phyloP scores from a whole-genome alignment of 2,888 invertebrate genomes.

The Dynastes hyllus region DNA sequence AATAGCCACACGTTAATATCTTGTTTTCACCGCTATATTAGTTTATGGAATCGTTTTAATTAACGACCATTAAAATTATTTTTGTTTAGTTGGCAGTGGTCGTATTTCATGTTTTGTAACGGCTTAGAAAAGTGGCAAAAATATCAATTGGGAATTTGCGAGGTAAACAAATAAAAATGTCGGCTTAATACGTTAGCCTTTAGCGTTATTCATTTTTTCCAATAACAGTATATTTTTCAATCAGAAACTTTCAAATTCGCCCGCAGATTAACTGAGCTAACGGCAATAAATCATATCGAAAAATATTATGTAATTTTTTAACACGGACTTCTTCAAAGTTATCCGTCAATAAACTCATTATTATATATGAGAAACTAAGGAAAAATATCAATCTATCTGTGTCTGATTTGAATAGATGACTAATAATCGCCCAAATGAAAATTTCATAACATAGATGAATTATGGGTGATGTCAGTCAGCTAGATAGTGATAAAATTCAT shows the following conservation, averaged over 20 bases:
- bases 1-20: neutral
- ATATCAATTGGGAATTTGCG: too few relatives aligned
- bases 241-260: conserved; percentile 1
- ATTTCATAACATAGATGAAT: conserved; percentile 18
- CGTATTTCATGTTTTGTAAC: too few relatives aligned
- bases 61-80: neutral
- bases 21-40: conserved; percentile 5
- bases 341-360: conserved; percentile 31
- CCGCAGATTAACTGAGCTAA: neutral
- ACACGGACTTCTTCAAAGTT: conserved; percentile 17
- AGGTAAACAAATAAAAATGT: conserved; percentile 11
- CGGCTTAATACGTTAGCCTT: neutral
- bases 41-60: neutral
- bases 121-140: neutral
- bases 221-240: conserved; percentile 11
- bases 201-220: neutral
- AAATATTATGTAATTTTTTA: conserved; percentile 7
- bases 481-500: conserved; percentile 7
- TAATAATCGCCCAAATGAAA: conserved; percentile 17
- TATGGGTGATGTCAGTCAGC: conserved; percentile 2
- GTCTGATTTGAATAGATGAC: conserved; percentile 42
- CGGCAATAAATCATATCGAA: neutral
- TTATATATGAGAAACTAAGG: conserved; percentile 13
- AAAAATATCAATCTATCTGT: conserved; percentile 39
- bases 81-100: too few relatives aligned